Conservation (phyloP, 2,797 vertebrate species). For the Lacerta viridis region DNA sequence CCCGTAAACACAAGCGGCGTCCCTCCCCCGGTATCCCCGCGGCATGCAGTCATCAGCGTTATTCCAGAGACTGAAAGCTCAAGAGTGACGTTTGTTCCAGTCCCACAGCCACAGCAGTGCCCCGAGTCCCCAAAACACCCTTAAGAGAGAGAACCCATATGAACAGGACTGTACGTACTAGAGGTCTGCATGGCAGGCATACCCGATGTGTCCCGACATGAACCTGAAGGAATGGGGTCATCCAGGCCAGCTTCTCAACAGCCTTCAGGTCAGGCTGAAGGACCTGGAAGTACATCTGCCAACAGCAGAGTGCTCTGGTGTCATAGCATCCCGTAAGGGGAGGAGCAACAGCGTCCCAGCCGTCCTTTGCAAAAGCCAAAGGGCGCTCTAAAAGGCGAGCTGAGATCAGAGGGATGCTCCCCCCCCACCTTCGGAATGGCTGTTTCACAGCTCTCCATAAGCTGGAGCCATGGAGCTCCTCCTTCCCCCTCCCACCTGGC, state of each 20-base stretch:
- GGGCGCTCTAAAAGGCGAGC: neutral
- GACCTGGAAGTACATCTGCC: constrained; percentile 55
- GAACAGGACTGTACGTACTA: constrained; percentile 46
- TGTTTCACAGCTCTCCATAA: neutral
- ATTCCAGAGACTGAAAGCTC: neutral
- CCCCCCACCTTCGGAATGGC: neutral
- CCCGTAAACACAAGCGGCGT: too few relatives aligned
- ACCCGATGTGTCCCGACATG: constrained; percentile 46
- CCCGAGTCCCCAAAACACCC: constrained; percentile 36
- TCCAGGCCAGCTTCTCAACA: constrained; percentile 53
- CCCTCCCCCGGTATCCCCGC: neutral
- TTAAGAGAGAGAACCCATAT: constrained; percentile 34
- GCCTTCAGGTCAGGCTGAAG: constrained; percentile 49
- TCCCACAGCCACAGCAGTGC: constrained; percentile 23
- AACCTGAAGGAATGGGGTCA: constrained; percentile 46
- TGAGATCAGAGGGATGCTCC: neutral
- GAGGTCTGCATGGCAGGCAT: constrained; percentile 48
- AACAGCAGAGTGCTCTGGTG: constrained; percentile 47
- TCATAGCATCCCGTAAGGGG: constrained; percentile 38
- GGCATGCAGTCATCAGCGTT: constrained; percentile 32
- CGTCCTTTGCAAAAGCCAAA: neutral
- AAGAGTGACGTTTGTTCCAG: neutral
- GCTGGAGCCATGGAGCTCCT: neutral
- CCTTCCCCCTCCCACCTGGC: neutral
- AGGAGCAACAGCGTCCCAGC: constrained; percentile 24